Percentiles rank a stretch among this genome's conserved stretches.
Evolutionary conservation across 1,140 invertebrate genomes (phyloP).

Genomic region (Nymphalis io): DNA sequence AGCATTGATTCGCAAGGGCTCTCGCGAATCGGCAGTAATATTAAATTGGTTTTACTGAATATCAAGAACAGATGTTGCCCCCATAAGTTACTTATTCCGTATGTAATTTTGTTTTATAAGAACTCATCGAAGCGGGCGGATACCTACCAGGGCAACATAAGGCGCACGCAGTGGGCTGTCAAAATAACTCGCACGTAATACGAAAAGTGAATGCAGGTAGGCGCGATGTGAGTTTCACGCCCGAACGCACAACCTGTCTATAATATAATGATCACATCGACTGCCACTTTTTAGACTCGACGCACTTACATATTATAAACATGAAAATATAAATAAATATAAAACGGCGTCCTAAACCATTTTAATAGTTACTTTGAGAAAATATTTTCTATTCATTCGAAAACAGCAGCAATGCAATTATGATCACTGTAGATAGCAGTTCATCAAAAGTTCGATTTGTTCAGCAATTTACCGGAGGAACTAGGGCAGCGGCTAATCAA

Average conservation of each 20-base stretch:
- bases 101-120: constrained; percentile 33
- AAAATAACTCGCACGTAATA: constrained; percentile 51
- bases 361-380: too few relatives aligned
- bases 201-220: constrained; percentile 37
- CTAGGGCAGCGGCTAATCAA: constrained; percentile 11
- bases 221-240: constrained; percentile 36
- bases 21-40: constrained; percentile 22
- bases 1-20: constrained; percentile 38
- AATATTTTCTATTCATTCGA: too few relatives aligned
- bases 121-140: constrained; percentile 32
- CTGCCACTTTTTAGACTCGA: constrained; percentile 12
- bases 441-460: constrained; percentile 19
- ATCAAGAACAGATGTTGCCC: constrained; percentile 35
- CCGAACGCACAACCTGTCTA: constrained; percentile 17
- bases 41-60: constrained; percentile 40
- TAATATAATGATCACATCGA: not conserved
- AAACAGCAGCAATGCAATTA: not conserved
- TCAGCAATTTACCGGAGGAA: constrained; percentile 18
- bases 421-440: not conserved
- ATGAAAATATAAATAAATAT: not conserved
- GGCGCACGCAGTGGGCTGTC: constrained; percentile 46
- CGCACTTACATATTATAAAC: not conserved
- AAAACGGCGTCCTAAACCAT: not conserved
- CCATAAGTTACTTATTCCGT: constrained; percentile 2
- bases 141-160: constrained; percentile 31